A percentile compares a stretch with the other conserved stretches of the same genome.
Conservation (phyloP, 2,888 invertebrate genomes). For the Parapristionchus giblindavisi region DNA sequence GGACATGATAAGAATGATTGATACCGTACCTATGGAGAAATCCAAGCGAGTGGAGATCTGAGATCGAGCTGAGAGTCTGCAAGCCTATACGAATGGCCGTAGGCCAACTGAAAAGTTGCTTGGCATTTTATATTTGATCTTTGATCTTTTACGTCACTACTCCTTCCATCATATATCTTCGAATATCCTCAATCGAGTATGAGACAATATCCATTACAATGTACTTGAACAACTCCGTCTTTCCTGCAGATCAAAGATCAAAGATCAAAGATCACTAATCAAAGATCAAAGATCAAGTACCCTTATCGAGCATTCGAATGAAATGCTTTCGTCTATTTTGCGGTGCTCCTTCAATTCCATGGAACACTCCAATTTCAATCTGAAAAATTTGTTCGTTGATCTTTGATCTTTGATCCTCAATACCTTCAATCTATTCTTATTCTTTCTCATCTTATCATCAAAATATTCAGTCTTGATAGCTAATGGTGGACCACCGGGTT, state of each 20-base stretch:
- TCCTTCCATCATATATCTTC: constrained; percentile 19
- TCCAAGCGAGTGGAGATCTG: constrained; percentile 11
- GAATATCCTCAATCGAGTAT: constrained; percentile 8
- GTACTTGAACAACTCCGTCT: constrained; percentile 23
- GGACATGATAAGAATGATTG: no score
- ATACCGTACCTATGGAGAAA: constrained; percentile 27
- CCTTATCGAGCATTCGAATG: constrained; percentile 1
- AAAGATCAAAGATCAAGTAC: no score
- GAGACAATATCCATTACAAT: constrained; percentile 28
- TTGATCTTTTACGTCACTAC: not conserved
- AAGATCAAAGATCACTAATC: no score
- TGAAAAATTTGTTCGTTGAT: constrained; percentile 1
- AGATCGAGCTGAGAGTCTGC: constrained; percentile 23
- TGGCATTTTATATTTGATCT: not conserved
- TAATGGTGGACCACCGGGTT: no score
- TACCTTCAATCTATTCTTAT: constrained; percentile 23
- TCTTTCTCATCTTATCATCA: constrained; percentile 3
- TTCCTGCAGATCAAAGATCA: not conserved
- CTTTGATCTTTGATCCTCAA: not conserved
- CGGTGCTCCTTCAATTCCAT: not conserved
- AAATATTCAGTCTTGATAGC: constrained; percentile 26
- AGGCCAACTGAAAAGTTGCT: not conserved
- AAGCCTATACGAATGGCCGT: constrained; percentile 5
- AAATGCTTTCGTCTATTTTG: constrained; percentile 11
- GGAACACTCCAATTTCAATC: constrained; percentile 17